Evolutionary conservation across 2,797 vertebrate species (phyloP).

Genomic region (Benthosema pterotum): DNA sequence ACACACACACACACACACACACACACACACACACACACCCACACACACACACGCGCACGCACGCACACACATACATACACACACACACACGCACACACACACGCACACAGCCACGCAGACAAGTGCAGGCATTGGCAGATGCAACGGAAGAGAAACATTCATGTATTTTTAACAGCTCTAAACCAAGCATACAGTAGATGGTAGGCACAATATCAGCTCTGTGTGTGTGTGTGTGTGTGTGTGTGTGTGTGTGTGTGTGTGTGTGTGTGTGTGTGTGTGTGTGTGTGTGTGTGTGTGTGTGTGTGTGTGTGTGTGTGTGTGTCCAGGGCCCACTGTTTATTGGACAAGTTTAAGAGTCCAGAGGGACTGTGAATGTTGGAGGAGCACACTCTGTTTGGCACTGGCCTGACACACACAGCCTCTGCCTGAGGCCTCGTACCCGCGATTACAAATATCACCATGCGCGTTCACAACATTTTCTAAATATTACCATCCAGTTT

Average conservation of each 20-base stretch:
- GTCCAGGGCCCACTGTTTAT: constrained; percentile 32
- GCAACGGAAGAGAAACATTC: constrained; percentile 24
- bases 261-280: too few species aligned
- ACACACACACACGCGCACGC: too few species aligned
- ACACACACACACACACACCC: too few species aligned
- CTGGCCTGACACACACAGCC: not conserved
- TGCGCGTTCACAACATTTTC: too few species aligned
- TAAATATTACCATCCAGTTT: too few species aligned
- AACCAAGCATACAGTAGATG: not conserved
- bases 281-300: not conserved
- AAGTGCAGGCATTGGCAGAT: not conserved
- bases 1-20: not conserved
- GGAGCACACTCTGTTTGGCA: constrained; percentile 26
- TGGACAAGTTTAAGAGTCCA: constrained; percentile 42
- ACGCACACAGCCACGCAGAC: constrained; percentile 5
- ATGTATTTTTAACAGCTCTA: constrained; percentile 30
- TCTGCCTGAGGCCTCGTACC: too few species aligned
- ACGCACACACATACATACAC: not conserved
- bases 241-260: not conserved
- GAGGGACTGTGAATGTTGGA: constrained; percentile 29
- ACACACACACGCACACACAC: constrained; percentile 9
- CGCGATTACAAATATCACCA: too few species aligned
- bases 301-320: not conserved
- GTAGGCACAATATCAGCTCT: too few species aligned
- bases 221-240: not conserved